Base-by-base conservation (phyloP, 2,888 invertebrate species). In the Parapristionchus giblindavisi region DNA sequence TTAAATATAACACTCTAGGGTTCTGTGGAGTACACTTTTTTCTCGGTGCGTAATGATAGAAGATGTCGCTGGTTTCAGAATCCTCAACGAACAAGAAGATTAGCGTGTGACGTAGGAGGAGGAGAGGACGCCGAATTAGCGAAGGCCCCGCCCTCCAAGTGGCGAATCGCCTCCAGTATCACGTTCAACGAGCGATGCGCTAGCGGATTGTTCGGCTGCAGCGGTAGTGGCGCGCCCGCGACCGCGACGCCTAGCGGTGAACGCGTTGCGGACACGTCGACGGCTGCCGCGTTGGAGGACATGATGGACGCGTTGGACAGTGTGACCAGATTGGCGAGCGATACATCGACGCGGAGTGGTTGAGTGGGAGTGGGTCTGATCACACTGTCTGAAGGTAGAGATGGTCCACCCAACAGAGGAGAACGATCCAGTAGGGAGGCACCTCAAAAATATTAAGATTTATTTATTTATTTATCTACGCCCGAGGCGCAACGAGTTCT, bases 101-200 rank as follows among this genome's bases (percentile, higher is more conserved):
- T 71, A 38, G 83, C 79, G 76, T 83, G 80, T 3, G 80, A 79
- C 14, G 83, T 79, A 40, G 81, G 71, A 36, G 72, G 96, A 27
- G 71, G 58, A 14, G 68, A 52, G 24, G 68, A 78, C 29, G 79
- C 77, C 24, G 77, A 76, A 17, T 72, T 65, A 4, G 61, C 51
- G 27, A 60, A 75, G 68, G 75, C 74, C 43, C 80, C 96, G 54
- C 97, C 97, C 89, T 99, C 98, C 82, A 99, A 90, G 89, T 98
- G 97, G 52, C 96, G 92, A 87, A 99, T 98, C 75, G 99, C 99
- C 89, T 98, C 97, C 52, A 98, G 96, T 83, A 99, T 97, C 21
- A 97, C 97, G 90, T 98, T 96, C 85, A 99, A 91, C 38, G 86
- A 84, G 34, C 84, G 83, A n/a, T 1, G 52, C 43, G 56, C 38